These are phyloP conservation scores for Diachrysia chrysitis DNA, from an alignment of 2,888 invertebrate species.

Conservation along the genomic window DNA sequence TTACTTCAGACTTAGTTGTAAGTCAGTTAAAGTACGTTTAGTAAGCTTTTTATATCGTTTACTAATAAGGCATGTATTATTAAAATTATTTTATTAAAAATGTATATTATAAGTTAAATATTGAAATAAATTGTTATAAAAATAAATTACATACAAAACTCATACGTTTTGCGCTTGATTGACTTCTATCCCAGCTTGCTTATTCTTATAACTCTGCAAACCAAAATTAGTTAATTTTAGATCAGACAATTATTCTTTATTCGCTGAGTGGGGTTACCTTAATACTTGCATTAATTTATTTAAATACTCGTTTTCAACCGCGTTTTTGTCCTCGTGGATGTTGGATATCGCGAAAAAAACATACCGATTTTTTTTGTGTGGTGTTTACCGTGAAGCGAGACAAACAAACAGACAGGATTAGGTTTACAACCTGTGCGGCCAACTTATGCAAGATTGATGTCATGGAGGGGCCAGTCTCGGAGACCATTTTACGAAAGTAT, in stretches of 20 bases:
- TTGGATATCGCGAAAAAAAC: too few relatives aligned
- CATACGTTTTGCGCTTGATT: slow-evolving; percentile 41
- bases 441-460: slow-evolving; percentile 89
- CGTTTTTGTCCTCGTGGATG: background rate
- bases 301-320: background rate
- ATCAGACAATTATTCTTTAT: too few relatives aligned
- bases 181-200: slow-evolving; percentile 34
- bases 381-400: too few relatives aligned
- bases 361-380: too few relatives aligned
- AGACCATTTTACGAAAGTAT: slow-evolving; percentile 90
- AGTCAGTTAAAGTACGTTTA: background rate
- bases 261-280: too few relatives aligned
- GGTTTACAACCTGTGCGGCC: slow-evolving; percentile 88
- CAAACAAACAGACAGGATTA: too few relatives aligned
- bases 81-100: slow-evolving; percentile 44
- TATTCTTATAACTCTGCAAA: slow-evolving; percentile 69
- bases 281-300: too few relatives aligned
- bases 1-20: background rate
- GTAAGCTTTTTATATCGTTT: background rate
- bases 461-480: slow-evolving; percentile 91
- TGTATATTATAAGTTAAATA: slow-evolving; percentile 23
- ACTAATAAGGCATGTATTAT: slow-evolving; percentile 31
- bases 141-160: slow-evolving; percentile 32
- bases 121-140: slow-evolving; percentile 20
- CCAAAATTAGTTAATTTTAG: background rate